Conservation (phyloP, 2,888 invertebrate species). For the Lucinisca nassula region DNA sequence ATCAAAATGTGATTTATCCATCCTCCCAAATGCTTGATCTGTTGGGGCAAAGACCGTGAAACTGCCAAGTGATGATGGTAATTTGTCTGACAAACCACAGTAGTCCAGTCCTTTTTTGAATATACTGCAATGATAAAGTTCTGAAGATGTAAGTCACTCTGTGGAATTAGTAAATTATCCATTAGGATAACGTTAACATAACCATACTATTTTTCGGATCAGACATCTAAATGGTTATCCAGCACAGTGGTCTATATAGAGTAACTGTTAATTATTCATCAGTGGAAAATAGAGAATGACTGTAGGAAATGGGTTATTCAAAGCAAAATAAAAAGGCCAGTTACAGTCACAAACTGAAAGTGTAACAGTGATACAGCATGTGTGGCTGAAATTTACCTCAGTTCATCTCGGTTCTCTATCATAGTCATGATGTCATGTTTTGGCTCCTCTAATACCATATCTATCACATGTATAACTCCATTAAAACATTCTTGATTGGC, state of each 20-base stretch:
- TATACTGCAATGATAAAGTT: slow-evolving; percentile 63
- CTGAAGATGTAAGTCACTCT: too few relatives aligned
- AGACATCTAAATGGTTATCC: too few relatives aligned
- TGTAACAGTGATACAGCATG: background rate
- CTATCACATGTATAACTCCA: slow-evolving; percentile 89
- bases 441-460: slow-evolving; percentile 88
- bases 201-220: background rate
- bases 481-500: slow-evolving; percentile 88
- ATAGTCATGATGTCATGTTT: slow-evolving; percentile 87
- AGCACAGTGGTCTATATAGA: too few relatives aligned
- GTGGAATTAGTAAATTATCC: too few relatives aligned
- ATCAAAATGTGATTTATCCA: slow-evolving; percentile 75
- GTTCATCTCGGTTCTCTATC: slow-evolving; percentile 87
- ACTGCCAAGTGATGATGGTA: slow-evolving; percentile 65
- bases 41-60: slow-evolving; percentile 84
- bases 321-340: background rate
- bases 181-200: too few relatives aligned
- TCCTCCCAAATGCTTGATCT: slow-evolving; percentile 83
- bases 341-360: background rate
- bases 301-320: too few relatives aligned
- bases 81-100: slow-evolving; percentile 70
- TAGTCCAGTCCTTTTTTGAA: slow-evolving; percentile 77
- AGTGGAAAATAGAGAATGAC: background rate
- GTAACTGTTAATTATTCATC: too few relatives aligned
- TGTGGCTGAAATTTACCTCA: slow-evolving; percentile 83